Evolutionary conservation across 2,113 vertebrate species (phyloP).

Genomic region (Cricetomys ansorgei): DNA sequence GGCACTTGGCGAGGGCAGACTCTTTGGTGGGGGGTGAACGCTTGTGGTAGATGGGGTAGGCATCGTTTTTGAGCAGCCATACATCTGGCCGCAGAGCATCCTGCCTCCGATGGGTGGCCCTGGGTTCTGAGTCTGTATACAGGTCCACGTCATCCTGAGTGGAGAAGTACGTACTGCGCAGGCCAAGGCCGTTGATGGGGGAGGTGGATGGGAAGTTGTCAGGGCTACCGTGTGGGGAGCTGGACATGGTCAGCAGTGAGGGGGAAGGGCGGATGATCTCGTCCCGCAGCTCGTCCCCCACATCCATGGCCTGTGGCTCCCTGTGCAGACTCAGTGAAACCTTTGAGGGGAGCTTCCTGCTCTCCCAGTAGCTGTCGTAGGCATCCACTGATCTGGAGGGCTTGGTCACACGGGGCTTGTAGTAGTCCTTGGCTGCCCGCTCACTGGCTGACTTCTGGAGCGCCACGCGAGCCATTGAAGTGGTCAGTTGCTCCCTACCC

Average conservation of each 20-base stretch:
- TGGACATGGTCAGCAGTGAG: slow-evolving; percentile 92
- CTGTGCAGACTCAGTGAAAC: slow-evolving; percentile 94
- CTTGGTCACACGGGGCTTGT: slow-evolving; percentile 93
- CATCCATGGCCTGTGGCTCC: slow-evolving; percentile 91
- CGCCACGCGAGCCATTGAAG: slow-evolving; percentile 92
- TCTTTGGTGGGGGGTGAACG: slow-evolving; percentile 90
- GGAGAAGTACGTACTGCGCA: slow-evolving; percentile 91
- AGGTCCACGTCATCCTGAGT: slow-evolving; percentile 96
- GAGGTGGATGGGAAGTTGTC: slow-evolving; percentile 92
- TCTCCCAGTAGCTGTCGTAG: slow-evolving; percentile 95
- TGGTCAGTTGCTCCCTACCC: slow-evolving; percentile 89
- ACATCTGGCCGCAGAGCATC: slow-evolving; percentile 86
- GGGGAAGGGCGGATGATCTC: slow-evolving; percentile 94
- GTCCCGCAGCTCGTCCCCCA: slow-evolving; percentile 94
- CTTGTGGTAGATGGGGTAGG: slow-evolving; percentile 87
- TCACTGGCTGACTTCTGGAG: slow-evolving; percentile 92
- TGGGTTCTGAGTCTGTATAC: slow-evolving; percentile 93
- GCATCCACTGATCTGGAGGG: slow-evolving; percentile 96
- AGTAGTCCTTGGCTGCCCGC: slow-evolving; percentile 91
- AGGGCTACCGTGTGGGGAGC: slow-evolving; percentile 90
- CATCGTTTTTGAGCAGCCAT: slow-evolving; percentile 85
- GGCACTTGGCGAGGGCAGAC: slow-evolving; percentile 92
- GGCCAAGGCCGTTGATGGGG: slow-evolving; percentile 88
- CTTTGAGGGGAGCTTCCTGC: slow-evolving; percentile 93
- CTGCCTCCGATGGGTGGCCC: slow-evolving; percentile 90